These are phyloP conservation scores for Chelon labrosus DNA, from an alignment of 2,797 vertebrate genomes.

Conservation along the genomic window DNA sequence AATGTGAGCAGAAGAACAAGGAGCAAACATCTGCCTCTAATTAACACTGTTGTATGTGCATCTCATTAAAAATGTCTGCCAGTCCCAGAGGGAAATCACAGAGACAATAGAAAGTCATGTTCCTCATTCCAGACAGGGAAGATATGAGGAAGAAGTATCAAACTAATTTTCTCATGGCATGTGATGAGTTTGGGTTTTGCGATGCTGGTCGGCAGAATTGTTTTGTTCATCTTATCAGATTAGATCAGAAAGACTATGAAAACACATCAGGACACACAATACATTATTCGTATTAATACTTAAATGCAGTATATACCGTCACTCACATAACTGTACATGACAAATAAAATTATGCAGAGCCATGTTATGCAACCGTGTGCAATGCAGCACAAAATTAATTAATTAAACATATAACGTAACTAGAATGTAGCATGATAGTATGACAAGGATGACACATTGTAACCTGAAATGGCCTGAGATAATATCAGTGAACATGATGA, in stretches of 20 bases:
- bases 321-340: no score
- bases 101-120: conserved; percentile 12
- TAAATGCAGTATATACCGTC: no score
- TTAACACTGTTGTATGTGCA: conserved; percentile 6
- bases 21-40: conserved; percentile 36
- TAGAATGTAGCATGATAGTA: no score
- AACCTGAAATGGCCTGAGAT: not conserved
- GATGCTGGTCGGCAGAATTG: no score
- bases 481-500: not conserved
- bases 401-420: not conserved
- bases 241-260: not conserved
- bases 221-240: not conserved
- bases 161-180: not conserved
- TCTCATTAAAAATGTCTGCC: conserved; percentile 30
- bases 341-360: no score
- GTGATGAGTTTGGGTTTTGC: not conserved
- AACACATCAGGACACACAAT: no score
- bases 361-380: no score
- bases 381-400: no score
- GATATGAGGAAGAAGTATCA: not conserved
- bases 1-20: conserved; percentile 2
- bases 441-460: not conserved
- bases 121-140: conserved; percentile 16
- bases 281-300: no score
- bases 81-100: conserved; percentile 5